phyloP scores from a whole-genome alignment of 2,113 vertebrate species.

The Bombycilla garrulus region DNA sequence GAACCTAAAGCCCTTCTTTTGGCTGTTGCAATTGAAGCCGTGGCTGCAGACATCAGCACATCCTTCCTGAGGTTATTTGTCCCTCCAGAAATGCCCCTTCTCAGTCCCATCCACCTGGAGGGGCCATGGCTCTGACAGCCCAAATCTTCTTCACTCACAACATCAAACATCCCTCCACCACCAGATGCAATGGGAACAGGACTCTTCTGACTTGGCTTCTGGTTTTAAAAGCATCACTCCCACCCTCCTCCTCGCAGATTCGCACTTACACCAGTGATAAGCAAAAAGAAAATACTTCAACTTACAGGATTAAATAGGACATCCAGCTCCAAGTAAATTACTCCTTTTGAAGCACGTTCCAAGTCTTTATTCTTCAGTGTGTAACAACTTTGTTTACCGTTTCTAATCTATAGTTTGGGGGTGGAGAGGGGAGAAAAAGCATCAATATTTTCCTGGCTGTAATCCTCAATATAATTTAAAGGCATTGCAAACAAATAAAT shows the following conservation, averaged over 20 bases:
- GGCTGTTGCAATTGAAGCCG: background rate
- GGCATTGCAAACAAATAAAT: conserved; percentile 1
- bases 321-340: conserved; percentile 87
- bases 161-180: background rate
- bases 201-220: background rate
- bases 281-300: background rate
- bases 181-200: background rate
- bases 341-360: conserved; percentile 84
- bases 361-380: conserved; percentile 90
- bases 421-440: background rate
- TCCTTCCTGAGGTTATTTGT: background rate
- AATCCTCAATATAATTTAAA: conserved; percentile 22
- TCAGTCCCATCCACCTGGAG: background rate
- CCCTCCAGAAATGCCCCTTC: background rate
- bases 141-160: background rate
- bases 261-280: background rate
- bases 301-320: conserved; percentile 93
- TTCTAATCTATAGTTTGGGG: conserved; percentile 81
- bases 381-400: conserved; percentile 82
- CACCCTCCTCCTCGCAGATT: background rate
- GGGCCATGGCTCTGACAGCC: background rate
- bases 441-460: background rate
- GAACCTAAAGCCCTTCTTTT: background rate
- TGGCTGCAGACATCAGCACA: background rate
- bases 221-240: background rate